Evolutionary conservation across 2,888 invertebrate species (phyloP).

Genomic region (Lathronympha strigana): DNA sequence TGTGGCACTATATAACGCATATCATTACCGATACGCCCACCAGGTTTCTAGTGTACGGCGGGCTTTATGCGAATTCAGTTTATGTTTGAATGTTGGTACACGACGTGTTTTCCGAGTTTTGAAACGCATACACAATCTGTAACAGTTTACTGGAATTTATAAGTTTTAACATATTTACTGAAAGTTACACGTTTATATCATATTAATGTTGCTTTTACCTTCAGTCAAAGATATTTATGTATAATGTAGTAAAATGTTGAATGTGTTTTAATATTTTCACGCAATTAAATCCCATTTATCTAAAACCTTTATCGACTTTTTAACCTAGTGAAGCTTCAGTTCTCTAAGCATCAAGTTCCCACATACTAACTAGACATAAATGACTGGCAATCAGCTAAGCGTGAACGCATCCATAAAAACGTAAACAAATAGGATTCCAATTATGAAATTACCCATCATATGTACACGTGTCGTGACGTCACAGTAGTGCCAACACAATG

Average conservation of each 20-base stretch:
- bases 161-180: neutral
- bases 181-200: neutral
- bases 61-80: conserved; percentile 39
- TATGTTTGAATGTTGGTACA: conserved; percentile 27
- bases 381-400: neutral
- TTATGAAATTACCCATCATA: conserved; percentile 40
- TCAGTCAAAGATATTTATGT: too few species aligned
- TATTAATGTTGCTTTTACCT: too few species aligned
- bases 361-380: neutral
- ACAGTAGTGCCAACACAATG: conserved; percentile 53
- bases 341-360: neutral
- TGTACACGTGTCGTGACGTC: conserved; percentile 44
- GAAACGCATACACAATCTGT: conserved; percentile 18
- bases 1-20: conserved; percentile 56
- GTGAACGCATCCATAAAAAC: conserved; percentile 15
- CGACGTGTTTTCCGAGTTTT: conserved; percentile 24
- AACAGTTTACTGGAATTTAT: neutral
- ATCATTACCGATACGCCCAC: conserved; percentile 56
- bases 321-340: neutral
- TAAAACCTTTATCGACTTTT: neutral
- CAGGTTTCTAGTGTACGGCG: conserved; percentile 46
- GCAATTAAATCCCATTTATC: neutral
- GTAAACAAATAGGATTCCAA: conserved; percentile 37
- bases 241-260: neutral
- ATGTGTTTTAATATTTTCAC: neutral